Evolutionary conservation across 2,888 invertebrate species (phyloP), one percentile per base, ranked within the genome.

Genomic region (Cryptocephalus moraei): DNA sequence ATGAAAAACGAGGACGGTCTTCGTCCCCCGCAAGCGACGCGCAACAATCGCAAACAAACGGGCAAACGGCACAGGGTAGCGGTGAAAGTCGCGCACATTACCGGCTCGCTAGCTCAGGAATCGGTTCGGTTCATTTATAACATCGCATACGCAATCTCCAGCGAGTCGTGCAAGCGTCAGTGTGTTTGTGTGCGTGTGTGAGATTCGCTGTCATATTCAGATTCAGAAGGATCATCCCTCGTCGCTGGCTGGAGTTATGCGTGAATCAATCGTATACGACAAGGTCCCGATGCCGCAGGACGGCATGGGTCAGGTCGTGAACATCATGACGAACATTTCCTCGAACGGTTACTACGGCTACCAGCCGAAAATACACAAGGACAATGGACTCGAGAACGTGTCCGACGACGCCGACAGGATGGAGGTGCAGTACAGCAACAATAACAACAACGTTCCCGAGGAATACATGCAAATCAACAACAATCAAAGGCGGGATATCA

Each of bases 291-390:
- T 53, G 22, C 51, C 44, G 9, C 48, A 53, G 44, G 56, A 55
- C 46, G 56, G 53, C 46, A 48, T 52, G 43, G 50, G 50, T 33
- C 32, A 43, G 10, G 32, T 38, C 9, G 31, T 41, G 39, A 36
- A 36, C 12, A 11, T 36, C 36, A n/a, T 33, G 40, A 51, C 52
- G 11, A 55, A 45, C 12, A 52, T 57, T 14, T 58, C 59, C n/a
- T 55, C 58, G 9, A 61, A 60, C 47, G 62, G 57, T 10, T 62
- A 62, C 55, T 62, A 62, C 43, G 62, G 62, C 33, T 62, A 58
- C 50, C 59, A 61, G 50, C 57, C 59, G 32, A 49, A 48, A 43
- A 46, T 48, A 31, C 42, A 47, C 32, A 32, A 39, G 9, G 13
- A 33, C 32, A 34, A 38, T 10, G 36, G 41, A 22, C 39, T 9